Evolutionary conservation across 2,113 vertebrate species (phyloP).

Genomic region (Gasterosteus nipponicus): DNA sequence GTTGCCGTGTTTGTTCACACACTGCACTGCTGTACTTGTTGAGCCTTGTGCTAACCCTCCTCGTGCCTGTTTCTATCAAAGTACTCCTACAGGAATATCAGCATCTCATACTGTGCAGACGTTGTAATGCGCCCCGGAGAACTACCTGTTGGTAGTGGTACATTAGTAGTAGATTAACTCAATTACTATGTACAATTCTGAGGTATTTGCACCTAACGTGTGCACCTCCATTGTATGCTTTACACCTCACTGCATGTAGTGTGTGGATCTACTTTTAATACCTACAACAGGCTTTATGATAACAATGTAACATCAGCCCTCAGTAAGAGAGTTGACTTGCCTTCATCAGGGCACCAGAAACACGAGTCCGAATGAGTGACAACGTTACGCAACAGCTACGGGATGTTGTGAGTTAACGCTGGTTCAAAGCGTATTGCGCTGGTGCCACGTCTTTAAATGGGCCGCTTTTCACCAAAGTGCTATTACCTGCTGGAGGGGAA

Average conservation of each 20-base stretch:
- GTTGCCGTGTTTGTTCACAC: slow-evolving; percentile 4
- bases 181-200: neutral
- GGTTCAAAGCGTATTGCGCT: neutral
- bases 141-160: neutral
- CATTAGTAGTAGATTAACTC: neutral
- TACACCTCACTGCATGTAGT: neutral
- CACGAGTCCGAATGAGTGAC: neutral
- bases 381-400: neutral
- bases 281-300: neutral
- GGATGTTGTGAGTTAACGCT: neutral
- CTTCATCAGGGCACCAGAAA: neutral
- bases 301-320: neutral
- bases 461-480: neutral
- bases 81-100: neutral
- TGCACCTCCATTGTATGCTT: neutral
- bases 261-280: neutral
- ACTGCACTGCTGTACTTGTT: slow-evolving; percentile 4
- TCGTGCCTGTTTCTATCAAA: neutral
- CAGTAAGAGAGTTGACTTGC: neutral
- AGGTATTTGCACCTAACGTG: neutral
- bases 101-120: neutral
- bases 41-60: neutral
- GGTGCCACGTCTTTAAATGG: neutral
- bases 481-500: neutral
- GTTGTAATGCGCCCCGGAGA: neutral